Base-by-base conservation (phyloP, 2,888 invertebrate genomes). In the Apodemia duryi region DNA sequence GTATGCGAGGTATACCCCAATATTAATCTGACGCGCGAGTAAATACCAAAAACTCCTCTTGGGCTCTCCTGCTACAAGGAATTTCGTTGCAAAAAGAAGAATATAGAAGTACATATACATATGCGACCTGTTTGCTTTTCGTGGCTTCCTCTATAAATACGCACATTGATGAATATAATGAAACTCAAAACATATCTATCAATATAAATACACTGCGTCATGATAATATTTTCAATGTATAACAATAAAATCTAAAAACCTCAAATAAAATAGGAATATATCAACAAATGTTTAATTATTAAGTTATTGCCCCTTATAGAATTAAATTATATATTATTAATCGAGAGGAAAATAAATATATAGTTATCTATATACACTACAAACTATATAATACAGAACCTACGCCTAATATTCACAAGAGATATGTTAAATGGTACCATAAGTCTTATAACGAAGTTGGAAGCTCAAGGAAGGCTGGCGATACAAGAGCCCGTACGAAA, bases 401-500 rank as follows among this genome's bases (percentile, higher is more conserved):
- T 87, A 87, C 38, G 35, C 69, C 82, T 89, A 87, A 71, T 90
- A 90, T 91, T 89, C 86, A 91, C 91, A 90, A 82, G 67, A 80
- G 91, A 91, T 91, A 91, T 91, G 91, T 85, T 82, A 86, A 81
- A 76, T 82, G 85, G 82, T 86, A 82, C 79, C 75, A 82, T 78
- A 88, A 89, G 88, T 89, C 88, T 89, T 85, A 85, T 69, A 72
- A 76, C 81, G 78, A 84, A 88, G 85, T 83, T 77, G 51, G 49
- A 49, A 65, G 62, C 64, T 65, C 61, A 54, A 62, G 29, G 46
- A 63, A 43, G 49, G 32, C 63, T 62, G 63, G 43, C 51, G 65
- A 57, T 65, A 60, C 51, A 62, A 35, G 28, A 13, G 29, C 62
- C 61, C 49, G 2, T 41, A 38, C 38, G 13, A 64, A 54, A 43